Percentiles rank a stretch among this genome's conserved stretches.
Conservation (phyloP, 2,113 vertebrate species). For the Amia ocellicauda region DNA sequence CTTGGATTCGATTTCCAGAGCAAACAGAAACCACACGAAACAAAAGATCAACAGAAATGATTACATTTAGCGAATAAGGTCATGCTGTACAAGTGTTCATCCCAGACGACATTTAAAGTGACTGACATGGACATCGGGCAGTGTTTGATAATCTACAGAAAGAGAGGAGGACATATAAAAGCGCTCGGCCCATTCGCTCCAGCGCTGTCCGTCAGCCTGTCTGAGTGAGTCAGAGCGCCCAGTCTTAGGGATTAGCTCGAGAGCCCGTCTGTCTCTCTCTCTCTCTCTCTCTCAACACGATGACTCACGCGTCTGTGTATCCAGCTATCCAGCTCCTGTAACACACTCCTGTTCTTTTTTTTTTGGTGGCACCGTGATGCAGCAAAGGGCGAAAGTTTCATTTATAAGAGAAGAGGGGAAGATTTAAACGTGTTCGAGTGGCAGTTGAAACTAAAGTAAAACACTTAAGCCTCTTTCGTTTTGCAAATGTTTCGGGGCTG, state of each 20-base stretch:
- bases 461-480: no score
- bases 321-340: neutral
- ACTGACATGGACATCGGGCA: no score
- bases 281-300: slow-evolving; percentile 2
- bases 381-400: neutral
- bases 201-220: neutral
- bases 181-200: neutral
- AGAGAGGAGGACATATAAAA: neutral
- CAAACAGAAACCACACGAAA: no score
- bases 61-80: no score
- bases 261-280: slow-evolving; percentile 20
- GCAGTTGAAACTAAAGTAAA: no score
- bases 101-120: no score
- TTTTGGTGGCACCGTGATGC: neutral
- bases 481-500: no score
- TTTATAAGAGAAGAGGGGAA: no score
- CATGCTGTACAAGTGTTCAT: no score
- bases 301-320: slow-evolving; percentile 31
- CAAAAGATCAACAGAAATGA: no score
- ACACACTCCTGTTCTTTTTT: neutral
- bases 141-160: neutral
- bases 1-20: no score
- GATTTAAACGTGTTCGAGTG: no score
- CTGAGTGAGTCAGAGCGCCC: slow-evolving; percentile 30
- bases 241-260: slow-evolving; percentile 14